phyloP scores from a whole-genome alignment of 1,140 invertebrate species.

The Cotesia vestalis region DNA sequence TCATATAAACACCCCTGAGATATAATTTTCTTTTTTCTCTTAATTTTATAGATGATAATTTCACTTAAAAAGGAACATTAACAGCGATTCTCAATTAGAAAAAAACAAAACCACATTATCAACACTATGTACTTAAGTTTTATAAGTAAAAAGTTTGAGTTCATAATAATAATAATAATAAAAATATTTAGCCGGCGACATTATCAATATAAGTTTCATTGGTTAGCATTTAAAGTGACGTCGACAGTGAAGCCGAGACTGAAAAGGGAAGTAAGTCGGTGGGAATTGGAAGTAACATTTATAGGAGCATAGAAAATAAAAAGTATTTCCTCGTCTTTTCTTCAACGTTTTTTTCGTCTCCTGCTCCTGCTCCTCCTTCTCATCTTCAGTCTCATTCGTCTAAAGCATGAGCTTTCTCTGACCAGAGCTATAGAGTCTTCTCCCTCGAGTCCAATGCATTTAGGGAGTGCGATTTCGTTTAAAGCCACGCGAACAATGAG shows the following conservation, averaged over 20 bases:
- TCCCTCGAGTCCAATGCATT: conserved; percentile 28
- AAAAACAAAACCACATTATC: too few relatives aligned
- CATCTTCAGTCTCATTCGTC: conserved; percentile 13
- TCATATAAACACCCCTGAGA: too few relatives aligned
- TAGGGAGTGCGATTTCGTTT: conserved; percentile 27
- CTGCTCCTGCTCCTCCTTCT: not conserved
- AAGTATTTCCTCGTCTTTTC: too few relatives aligned
- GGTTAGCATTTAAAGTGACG: conserved; percentile 1
- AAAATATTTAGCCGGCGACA: too few relatives aligned
- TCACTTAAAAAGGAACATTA: too few relatives aligned
- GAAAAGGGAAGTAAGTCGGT: not conserved
- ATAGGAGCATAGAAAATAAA: not conserved
- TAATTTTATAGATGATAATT: too few relatives aligned
- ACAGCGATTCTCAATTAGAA: too few relatives aligned
- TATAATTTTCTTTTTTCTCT: too few relatives aligned
- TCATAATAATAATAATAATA: too few relatives aligned
- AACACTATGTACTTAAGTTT: too few relatives aligned
- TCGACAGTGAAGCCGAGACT: not conserved
- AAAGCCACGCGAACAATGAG: conserved; percentile 35
- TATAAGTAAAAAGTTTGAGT: too few relatives aligned
- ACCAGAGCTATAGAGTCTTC: not conserved
- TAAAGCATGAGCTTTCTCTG: not conserved
- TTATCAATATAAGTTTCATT: conserved; percentile 1
- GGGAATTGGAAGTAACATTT: not conserved
- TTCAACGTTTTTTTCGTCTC: too few relatives aligned